Base-by-base conservation (phyloP, 2,797 vertebrate species). In the Sebastes vulpes region DNA sequence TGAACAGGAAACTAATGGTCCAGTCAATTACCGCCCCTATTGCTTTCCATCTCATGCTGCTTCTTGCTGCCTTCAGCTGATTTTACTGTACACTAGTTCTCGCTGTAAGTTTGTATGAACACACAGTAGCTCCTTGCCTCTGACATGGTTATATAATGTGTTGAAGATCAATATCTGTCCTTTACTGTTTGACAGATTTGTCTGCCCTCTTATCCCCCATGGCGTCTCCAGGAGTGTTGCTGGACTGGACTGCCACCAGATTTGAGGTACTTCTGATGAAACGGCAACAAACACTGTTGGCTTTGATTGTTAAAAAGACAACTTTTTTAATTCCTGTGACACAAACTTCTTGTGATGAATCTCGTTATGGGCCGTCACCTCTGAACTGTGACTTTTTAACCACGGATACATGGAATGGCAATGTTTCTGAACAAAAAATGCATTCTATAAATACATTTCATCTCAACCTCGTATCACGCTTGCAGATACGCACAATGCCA, bases 151-250 rank as follows among this genome's bases (percentile, higher is more conserved):
- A 46, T 0, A 42, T n/a, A 12, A 67, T 18, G 29, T 67, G 23
- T 21, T 80, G 4, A 59, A 42, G n/a, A 48, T 61, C 48, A 26
- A 23, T 72, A 16, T 38, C 3, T 82, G 23, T 72, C 32, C 12
- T 76, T 66, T 79, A 1, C 65, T 65, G 16, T 90, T 74, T 78
- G 23, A 81, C 87, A 96, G 97, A 93, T 81, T 70, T 96, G 29
- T 91, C 88, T 50, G 72, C 93, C 5, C 82, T 96, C 72, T 68
- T 96, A 35, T 96, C 95, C 69, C 95, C 93, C n/a, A 84, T 95
- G 84, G 72, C 54, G 5, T 95, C 95, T 77, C 94, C 92, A 58
- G 79, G 78, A 63, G 52, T 86, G 38, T 5, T 82, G 18, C 65
- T 89, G 56, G 89, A 94, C 32, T 89, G 83, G 75, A 35, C 85